These are phyloP conservation scores for Philypnodon macrostomus DNA, from an alignment of 2,797 vertebrate genomes.

Conservation along the genomic window DNA sequence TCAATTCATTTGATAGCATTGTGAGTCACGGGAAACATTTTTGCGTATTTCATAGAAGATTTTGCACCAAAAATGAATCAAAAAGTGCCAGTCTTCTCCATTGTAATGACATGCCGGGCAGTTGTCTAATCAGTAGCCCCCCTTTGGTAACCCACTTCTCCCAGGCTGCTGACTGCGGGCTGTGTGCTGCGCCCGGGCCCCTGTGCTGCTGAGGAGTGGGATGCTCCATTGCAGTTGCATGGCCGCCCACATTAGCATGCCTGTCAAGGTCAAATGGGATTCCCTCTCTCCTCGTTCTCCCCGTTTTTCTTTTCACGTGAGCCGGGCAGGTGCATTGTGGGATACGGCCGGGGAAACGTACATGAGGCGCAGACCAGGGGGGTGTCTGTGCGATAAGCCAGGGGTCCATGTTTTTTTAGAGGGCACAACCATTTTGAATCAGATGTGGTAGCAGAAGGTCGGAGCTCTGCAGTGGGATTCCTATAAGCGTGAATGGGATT, in stretches of 20 bases:
- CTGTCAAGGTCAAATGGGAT: constrained; percentile 81
- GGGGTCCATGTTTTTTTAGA: constrained; percentile 45
- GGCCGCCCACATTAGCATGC: constrained; percentile 77
- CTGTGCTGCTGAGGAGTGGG: constrained; percentile 71
- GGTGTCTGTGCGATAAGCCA: constrained; percentile 8
- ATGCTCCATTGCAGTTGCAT: constrained; percentile 78
- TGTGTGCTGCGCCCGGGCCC: constrained; percentile 61
- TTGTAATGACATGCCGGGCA: constrained; percentile 45
- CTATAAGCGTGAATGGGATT: neutral
- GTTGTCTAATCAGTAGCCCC: constrained; percentile 49
- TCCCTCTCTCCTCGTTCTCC: constrained; percentile 70
- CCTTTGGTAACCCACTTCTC: constrained; percentile 44
- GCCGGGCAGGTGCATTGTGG: constrained; percentile 74
- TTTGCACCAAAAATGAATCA: neutral
- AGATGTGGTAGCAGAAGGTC: constrained; percentile 34
- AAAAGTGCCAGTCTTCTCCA: constrained; percentile 23
- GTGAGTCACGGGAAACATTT: neutral
- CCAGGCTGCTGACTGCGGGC: constrained; percentile 48
- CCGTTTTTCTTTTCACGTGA: constrained; percentile 32
- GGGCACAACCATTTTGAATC: constrained; percentile 67
- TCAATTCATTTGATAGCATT: neutral
- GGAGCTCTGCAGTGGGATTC: constrained; percentile 19
- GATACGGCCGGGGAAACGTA: constrained; percentile 79
- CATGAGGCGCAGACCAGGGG: constrained; percentile 38
- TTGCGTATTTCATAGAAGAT: neutral